These are phyloP conservation scores for Drosophila mojavensis DNA, from an alignment of 1,140 invertebrate genomes.

Conservation along the genomic window DNA sequence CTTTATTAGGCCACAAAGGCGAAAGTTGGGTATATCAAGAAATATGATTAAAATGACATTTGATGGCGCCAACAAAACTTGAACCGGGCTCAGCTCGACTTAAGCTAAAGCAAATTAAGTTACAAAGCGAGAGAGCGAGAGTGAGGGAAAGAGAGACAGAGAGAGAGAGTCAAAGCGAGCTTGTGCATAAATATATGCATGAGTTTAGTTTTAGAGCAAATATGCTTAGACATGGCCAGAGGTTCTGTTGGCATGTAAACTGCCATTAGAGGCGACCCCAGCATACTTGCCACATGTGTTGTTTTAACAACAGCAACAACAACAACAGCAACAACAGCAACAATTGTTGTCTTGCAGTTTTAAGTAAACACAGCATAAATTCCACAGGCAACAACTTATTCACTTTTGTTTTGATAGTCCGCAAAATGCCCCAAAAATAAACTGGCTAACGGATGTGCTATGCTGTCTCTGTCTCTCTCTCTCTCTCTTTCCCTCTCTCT, in stretches of 20 bases:
- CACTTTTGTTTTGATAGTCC: constrained; percentile 68
- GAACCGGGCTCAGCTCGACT: constrained; percentile 32
- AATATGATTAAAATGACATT: constrained; percentile 78
- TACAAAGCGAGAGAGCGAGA: neutral
- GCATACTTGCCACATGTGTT: constrained; percentile 48
- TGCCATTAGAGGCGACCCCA: constrained; percentile 35
- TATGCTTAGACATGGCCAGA: constrained; percentile 39
- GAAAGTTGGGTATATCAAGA: constrained; percentile 38
- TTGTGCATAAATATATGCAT: constrained; percentile 3
- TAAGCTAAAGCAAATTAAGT: constrained; percentile 60
- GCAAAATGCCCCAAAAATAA: constrained; percentile 64
- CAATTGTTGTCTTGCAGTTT: constrained; percentile 40
- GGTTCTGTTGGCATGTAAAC: constrained; percentile 29
- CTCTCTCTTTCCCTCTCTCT: neutral
- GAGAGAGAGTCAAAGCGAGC: neutral
- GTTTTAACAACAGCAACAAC: constrained; percentile 25
- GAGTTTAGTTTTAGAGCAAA: constrained; percentile 35
- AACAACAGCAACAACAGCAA: constrained; percentile 25
- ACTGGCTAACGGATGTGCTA: constrained; percentile 57
- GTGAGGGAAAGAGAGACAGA: neutral
- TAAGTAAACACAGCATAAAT: constrained; percentile 63
- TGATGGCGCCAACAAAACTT: constrained; percentile 38
- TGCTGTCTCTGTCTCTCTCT: neutral
- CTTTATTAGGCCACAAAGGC: constrained; percentile 60
- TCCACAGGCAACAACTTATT: constrained; percentile 70